Evolutionary conservation across 2,797 vertebrate species (phyloP).

Genomic region (Natrix natrix): DNA sequence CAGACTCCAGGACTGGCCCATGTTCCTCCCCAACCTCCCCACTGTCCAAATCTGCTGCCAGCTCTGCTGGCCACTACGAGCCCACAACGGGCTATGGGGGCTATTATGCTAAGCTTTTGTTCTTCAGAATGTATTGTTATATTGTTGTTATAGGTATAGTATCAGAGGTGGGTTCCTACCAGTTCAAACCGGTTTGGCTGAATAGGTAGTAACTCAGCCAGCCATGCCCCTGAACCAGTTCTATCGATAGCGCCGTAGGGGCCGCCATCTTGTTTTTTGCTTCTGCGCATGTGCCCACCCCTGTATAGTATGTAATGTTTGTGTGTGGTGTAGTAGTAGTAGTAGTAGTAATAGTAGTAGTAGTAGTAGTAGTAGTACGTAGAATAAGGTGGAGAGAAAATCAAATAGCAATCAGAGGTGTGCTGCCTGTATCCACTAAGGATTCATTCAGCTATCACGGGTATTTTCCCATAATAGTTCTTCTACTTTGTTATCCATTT

Average conservation of each 20-base stretch:
- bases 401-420: not conserved
- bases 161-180: no score
- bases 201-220: no score
- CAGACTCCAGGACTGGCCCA: no score
- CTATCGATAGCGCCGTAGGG: no score
- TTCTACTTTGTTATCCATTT: not conserved
- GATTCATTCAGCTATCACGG: not conserved
- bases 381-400: not conserved
- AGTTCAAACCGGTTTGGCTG: no score
- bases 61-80: no score
- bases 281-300: no score
- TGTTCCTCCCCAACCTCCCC: no score
- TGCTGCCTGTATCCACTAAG: not conserved
- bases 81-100: not conserved
- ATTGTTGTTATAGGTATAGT: not conserved
- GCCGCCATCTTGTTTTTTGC: no score
- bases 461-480: not conserved
- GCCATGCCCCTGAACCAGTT: no score
- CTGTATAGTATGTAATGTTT: not conserved
- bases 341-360: no score
- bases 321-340: not conserved
- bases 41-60: no score
- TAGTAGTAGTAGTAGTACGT: not conserved
- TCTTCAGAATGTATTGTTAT: not conserved
- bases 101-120: not conserved